Conservation (phyloP, 2,888 invertebrate genomes). For the Tupiocoris notatus region DNA sequence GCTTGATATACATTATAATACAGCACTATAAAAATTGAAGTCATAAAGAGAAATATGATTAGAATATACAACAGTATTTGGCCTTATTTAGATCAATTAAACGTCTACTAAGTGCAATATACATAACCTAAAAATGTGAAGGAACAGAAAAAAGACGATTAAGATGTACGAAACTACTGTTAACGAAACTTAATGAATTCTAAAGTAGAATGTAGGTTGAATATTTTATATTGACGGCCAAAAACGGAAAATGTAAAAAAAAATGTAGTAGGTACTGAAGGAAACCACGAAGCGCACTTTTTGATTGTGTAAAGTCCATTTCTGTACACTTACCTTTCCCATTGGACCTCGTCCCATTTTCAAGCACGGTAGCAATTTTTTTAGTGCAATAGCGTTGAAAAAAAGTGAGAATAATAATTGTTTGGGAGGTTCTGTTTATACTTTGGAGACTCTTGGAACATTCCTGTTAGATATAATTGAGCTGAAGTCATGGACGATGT, state of each 20-base stretch:
- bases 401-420: too few relatives aligned
- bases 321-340: background rate
- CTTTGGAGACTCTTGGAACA: too few relatives aligned
- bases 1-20: conserved; percentile 16
- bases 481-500: too few relatives aligned
- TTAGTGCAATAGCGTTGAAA: too few relatives aligned
- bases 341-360: background rate
- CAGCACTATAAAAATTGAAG: conserved; percentile 26
- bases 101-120: conserved; percentile 42
- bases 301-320: conserved; percentile 16
- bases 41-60: conserved; percentile 42
- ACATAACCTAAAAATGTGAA: conserved; percentile 19
- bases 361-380: background rate
- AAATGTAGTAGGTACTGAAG: conserved; percentile 22
- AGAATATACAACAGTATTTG: conserved; percentile 45
- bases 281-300: conserved; percentile 45
- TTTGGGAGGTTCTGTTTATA: too few relatives aligned
- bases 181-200: conserved; percentile 45
- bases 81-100: conserved; percentile 48
- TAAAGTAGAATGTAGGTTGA: conserved; percentile 48
- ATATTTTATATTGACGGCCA: conserved; percentile 47
- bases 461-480: too few relatives aligned
- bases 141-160: conserved; percentile 26
- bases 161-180: conserved; percentile 44
- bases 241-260: conserved; percentile 34